phyloP scores from a whole-genome alignment of 2,797 vertebrate genomes.

The Hyperoplus lanceolatus region DNA sequence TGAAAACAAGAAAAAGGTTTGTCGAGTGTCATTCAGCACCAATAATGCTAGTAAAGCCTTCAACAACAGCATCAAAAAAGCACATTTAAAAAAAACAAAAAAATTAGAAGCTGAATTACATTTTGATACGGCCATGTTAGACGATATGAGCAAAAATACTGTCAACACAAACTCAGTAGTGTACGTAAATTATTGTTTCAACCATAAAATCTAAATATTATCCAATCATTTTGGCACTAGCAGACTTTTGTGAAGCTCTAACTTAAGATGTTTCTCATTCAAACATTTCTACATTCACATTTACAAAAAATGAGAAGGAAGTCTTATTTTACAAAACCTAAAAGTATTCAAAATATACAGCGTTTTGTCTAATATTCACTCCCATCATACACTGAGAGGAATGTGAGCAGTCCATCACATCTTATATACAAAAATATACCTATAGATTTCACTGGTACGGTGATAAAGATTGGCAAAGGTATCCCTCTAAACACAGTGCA shows the following conservation, averaged over 20 bases:
- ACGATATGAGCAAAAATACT: conserved; percentile 35
- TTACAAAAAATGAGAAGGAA: conserved; percentile 49
- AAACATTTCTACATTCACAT: conserved; percentile 55
- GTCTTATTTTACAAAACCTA: conserved; percentile 57
- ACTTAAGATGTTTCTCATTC: conserved; percentile 32
- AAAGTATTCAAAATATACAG: conserved; percentile 61
- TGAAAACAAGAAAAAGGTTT: background rate
- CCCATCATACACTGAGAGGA: conserved; percentile 54
- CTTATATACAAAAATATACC: conserved; percentile 53
- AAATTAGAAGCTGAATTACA: conserved; percentile 12
- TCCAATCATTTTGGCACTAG: conserved; percentile 5
- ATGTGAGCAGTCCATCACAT: conserved; percentile 53
- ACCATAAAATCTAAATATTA: background rate
- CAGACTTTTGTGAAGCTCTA: conserved; percentile 35
- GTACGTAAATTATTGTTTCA: conserved; percentile 23
- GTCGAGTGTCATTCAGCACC: conserved; percentile 7
- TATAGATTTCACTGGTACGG: conserved; percentile 12
- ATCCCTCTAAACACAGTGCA: conserved; percentile 31
- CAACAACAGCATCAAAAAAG: conserved; percentile 28
- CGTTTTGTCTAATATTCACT: conserved; percentile 47
- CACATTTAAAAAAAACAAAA: conserved; percentile 4
- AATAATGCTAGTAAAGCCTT: conserved; percentile 2
- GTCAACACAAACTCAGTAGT: conserved; percentile 29
- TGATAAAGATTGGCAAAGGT: conserved; percentile 6
- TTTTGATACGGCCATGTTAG: conserved; percentile 10